Evolutionary conservation across 2,113 vertebrate species (phyloP).

Genomic region (Sprattus sprattus): DNA sequence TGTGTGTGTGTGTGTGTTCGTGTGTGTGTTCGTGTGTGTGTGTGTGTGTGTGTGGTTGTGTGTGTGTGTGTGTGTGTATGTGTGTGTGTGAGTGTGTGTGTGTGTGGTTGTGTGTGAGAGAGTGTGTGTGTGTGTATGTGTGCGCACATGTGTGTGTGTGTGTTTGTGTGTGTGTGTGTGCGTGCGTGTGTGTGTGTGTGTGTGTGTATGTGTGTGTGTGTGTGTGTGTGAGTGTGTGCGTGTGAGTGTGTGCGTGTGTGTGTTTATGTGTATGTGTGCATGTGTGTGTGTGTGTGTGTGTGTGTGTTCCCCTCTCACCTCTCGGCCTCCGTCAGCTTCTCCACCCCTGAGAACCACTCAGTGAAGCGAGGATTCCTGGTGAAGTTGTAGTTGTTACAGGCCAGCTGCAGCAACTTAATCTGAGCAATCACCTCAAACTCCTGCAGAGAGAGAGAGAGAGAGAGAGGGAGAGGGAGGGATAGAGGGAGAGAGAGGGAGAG

Average conservation of each 20-base stretch:
- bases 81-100: background rate
- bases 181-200: background rate
- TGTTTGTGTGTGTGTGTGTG: background rate
- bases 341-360: conserved; percentile 85
- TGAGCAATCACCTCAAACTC: conserved; percentile 97
- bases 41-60: background rate
- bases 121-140: background rate
- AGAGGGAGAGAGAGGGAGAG: background rate
- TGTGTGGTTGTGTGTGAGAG: no score
- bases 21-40: background rate
- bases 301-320: conserved; percentile 70
- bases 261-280: background rate
- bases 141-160: background rate
- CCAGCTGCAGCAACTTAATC: conserved; percentile 94
- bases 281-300: background rate
- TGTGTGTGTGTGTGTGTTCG: background rate
- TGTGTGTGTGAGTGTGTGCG: background rate
- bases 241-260: no score
- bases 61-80: background rate
- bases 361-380: conserved; percentile 78
- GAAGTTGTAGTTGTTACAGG: conserved; percentile 96
- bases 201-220: background rate
- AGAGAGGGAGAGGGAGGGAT: background rate
- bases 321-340: conserved; percentile 85
- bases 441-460: conserved; percentile 60